A percentile compares a stretch with the other conserved stretches of the same genome.
phyloP scores from a whole-genome alignment of 2,888 invertebrate genomes.

The Pterostichus niger region DNA sequence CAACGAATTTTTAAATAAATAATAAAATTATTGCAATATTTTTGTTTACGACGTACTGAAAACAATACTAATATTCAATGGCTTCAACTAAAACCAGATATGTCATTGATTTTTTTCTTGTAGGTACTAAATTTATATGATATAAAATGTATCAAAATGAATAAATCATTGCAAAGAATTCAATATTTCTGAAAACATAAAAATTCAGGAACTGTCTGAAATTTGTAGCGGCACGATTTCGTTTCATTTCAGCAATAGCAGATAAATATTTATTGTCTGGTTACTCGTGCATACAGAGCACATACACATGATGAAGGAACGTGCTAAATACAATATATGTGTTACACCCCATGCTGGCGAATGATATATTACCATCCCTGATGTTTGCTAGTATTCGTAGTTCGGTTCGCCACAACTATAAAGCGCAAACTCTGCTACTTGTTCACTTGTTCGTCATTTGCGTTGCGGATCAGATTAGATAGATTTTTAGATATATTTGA shows the following conservation, averaged over 20 bases:
- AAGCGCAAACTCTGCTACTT: slow-evolving; percentile 35
- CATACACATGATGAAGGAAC: slow-evolving; percentile 60
- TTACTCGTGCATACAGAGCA: slow-evolving; percentile 7
- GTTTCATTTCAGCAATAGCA: neutral
- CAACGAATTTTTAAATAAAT: slow-evolving; percentile 17
- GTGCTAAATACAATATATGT: slow-evolving; percentile 67
- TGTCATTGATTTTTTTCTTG: slow-evolving; percentile 1
- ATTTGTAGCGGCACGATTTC: no score
- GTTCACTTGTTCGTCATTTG: neutral
- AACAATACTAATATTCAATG: slow-evolving; percentile 1
- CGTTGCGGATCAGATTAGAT: neutral
- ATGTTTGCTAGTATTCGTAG: slow-evolving; percentile 58
- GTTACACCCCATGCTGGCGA: slow-evolving; percentile 52
- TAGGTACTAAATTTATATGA: no score
- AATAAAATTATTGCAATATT: neutral
- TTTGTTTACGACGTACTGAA: neutral
- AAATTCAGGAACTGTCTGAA: no score
- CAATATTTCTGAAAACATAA: no score
- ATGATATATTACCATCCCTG: slow-evolving; percentile 64
- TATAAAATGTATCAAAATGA: no score
- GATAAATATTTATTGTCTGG: slow-evolving; percentile 42
- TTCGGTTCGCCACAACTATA: slow-evolving; percentile 17
- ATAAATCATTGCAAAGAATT: no score
- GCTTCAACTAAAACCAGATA: slow-evolving; percentile 17
- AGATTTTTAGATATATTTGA: no score